Evolutionary conservation across 2,113 vertebrate species (phyloP), one percentile per base, ranked within the genome.

Genomic region (Poeciliopsis occidentalis): DNA sequence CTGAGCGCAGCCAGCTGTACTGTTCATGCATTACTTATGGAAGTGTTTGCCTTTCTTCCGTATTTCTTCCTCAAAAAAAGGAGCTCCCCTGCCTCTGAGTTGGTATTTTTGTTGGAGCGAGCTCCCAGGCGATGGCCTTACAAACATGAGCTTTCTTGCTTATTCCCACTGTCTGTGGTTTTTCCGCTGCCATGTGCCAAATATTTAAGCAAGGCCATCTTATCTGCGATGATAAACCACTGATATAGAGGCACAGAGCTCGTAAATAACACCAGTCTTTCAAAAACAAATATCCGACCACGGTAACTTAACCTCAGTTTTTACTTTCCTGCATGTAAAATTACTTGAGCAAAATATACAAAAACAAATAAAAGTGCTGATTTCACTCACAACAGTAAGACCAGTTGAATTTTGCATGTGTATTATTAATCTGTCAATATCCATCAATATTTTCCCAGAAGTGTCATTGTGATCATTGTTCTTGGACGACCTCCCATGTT

Each of bases 1-100:
- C 88, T 85, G 85, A 90, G 89, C 31, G 57, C 70, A 80, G 84
- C 88, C 83, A 85, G 87, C 86, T 86, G 83, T 86, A 90, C 83
- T 67, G 67, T 90, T 93, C 92, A 93, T 94, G 90, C 88, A 94
- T 93, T 93, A 92, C 91, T 94, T 90, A 94, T 93, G 87, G 87
- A 86, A 84, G 84, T 88, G 89, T 92, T 92, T 89, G 79, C 89
- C 87, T 87, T 90, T 84, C 75, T 79, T 83, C 71, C 47, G 13
- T 82, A 75, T 86, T 80, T 74, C 41, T 30, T 32, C 6, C 27
- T 32, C 13, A 7, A 22, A 65, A 37, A 63, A 72, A 80, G 79
- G 73, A 75, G 68, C 27, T 71, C 31, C 39, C 17, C 26, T 5
- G 41, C 60, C 61, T 15, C 8, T 0, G 27, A 75, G 76, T 64